These are phyloP conservation scores for Ciconia boyciana DNA, from an alignment of 2,113 vertebrate species.

Conservation along the genomic window DNA sequence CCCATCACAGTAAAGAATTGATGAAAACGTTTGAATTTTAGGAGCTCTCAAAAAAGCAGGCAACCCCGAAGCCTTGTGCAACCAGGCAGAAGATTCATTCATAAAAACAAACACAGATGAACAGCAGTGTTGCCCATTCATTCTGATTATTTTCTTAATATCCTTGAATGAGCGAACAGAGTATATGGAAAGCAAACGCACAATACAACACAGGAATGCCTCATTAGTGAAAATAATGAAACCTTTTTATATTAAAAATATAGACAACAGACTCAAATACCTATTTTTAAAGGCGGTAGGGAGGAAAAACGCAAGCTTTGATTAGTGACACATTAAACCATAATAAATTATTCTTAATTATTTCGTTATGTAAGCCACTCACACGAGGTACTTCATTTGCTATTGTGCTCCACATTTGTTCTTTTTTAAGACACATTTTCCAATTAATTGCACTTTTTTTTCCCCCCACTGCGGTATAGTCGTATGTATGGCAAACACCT, in stretches of 20 bases:
- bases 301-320: background rate
- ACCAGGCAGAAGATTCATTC: background rate
- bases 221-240: background rate
- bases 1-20: background rate
- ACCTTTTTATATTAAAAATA: background rate
- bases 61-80: background rate
- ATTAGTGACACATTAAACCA: background rate
- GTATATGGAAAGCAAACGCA: background rate
- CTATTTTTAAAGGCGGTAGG: background rate
- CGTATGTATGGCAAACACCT: background rate
- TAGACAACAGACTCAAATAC: background rate
- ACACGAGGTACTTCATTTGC: background rate
- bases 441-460: background rate
- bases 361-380: background rate
- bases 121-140: background rate
- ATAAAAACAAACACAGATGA: background rate
- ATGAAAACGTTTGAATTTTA: background rate
- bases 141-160: background rate
- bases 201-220: background rate
- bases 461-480: background rate
- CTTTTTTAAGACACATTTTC: slow-evolving; percentile 21
- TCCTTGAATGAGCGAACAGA: background rate
- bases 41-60: background rate
- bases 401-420: background rate
- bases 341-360: background rate